A percentile compares a stretch with the other conserved stretches of the same genome.
Conservation (phyloP, 2,797 vertebrate genomes). For the Rhabdophis nuchalis region DNA sequence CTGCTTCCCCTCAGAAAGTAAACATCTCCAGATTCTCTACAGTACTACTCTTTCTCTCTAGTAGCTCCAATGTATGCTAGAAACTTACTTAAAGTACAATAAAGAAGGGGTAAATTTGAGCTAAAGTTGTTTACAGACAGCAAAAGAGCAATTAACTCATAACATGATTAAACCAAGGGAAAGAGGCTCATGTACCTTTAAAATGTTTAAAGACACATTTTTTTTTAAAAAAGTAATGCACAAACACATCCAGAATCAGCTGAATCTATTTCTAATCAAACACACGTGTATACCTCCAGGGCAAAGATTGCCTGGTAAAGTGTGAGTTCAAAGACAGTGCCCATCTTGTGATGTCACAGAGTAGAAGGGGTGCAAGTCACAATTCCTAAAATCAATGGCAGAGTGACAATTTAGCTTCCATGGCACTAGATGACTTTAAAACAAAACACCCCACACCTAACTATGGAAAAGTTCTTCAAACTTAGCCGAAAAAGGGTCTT, state of each 20-base stretch:
- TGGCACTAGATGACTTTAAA: no score
- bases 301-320: not conserved
- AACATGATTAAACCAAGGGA: not conserved
- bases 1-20: conserved; percentile 6
- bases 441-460: not conserved
- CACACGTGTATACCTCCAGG: not conserved
- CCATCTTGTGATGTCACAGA: conserved; percentile 37
- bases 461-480: not conserved
- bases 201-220: not conserved
- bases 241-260: not conserved
- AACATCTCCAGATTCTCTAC: not conserved
- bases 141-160: not conserved
- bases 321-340: not conserved
- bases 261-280: not conserved
- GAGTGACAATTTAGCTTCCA: not conserved
- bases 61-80: not conserved
- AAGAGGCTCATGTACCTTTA: not conserved
- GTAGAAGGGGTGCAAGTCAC: conserved; percentile 24
- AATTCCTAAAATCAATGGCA: conserved; percentile 1
- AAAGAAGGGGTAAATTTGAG: not conserved
- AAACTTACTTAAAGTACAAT: conserved; percentile 2
- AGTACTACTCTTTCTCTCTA: not conserved
- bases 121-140: not conserved
- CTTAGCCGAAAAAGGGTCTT: not conserved
- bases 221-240: not conserved